A percentile compares a stretch with the other conserved stretches of the same genome.
phyloP scores from a whole-genome alignment of 2,888 invertebrate species.

The Spilarctia lutea region DNA sequence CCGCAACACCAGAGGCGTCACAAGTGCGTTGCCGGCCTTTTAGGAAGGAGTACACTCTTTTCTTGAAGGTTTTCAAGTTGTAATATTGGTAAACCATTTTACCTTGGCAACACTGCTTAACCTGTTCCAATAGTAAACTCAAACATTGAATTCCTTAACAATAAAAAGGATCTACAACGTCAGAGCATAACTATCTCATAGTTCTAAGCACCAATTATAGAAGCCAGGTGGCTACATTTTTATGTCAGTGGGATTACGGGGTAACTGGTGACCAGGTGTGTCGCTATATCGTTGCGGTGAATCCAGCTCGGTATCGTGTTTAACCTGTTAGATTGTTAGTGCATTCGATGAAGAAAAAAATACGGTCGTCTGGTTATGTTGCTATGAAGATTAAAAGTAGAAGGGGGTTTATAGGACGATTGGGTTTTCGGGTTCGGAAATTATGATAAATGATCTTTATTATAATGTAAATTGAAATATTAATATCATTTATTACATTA shows the following conservation, averaged over 20 bases:
- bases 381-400: background rate
- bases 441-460: background rate
- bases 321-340: constrained; percentile 19
- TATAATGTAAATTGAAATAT: too few species aligned
- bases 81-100: too few species aligned
- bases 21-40: too few species aligned
- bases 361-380: background rate
- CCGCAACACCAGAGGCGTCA: too few species aligned
- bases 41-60: too few species aligned
- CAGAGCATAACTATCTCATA: constrained; percentile 27
- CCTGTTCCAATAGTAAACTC: too few species aligned
- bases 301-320: constrained; percentile 13
- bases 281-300: constrained; percentile 17
- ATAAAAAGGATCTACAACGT: background rate
- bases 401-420: background rate
- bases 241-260: constrained; percentile 80
- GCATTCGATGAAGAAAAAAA: constrained; percentile 1
- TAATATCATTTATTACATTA: too few species aligned
- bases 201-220: constrained; percentile 44
- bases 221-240: constrained; percentile 72
- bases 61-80: too few species aligned
- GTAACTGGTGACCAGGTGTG: constrained; percentile 74
- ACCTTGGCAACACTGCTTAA: too few species aligned
- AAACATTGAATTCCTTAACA: background rate
- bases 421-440: background rate